Conservation (phyloP, 2,888 invertebrate genomes). For the Iphiclides podalirius region DNA sequence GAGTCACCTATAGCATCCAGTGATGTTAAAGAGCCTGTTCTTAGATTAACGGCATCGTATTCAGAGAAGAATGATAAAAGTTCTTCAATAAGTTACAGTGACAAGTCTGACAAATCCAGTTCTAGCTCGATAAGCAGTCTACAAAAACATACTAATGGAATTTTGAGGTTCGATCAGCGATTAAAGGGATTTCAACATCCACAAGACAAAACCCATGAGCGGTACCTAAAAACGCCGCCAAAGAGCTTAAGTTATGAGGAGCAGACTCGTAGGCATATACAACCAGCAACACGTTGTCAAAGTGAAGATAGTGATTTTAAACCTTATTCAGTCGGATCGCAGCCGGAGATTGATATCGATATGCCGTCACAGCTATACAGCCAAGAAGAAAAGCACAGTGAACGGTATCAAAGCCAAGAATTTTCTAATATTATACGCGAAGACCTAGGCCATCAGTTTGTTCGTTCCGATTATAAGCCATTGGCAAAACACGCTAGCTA, state of each 20-base stretch:
- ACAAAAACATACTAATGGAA: slow-evolving; percentile 67
- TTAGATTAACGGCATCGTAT: slow-evolving; percentile 56
- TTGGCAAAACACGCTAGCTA: slow-evolving; percentile 83
- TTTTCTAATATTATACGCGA: slow-evolving; percentile 76
- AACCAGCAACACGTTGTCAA: slow-evolving; percentile 78
- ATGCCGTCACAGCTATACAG: slow-evolving; percentile 79
- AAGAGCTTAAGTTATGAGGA: slow-evolving; percentile 77
- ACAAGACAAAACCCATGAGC: slow-evolving; percentile 52
- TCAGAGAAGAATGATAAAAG: slow-evolving; percentile 64
- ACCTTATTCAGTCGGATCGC: slow-evolving; percentile 64
- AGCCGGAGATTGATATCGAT: slow-evolving; percentile 78
- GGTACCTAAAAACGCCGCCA: slow-evolving; percentile 62
- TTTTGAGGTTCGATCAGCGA: slow-evolving; percentile 62
- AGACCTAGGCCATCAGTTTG: slow-evolving; percentile 57
- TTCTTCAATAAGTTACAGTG: slow-evolving; percentile 74
- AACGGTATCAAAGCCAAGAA: slow-evolving; percentile 83
- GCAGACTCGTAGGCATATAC: slow-evolving; percentile 64
- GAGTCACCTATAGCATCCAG: slow-evolving; percentile 43
- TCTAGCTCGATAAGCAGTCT: slow-evolving; percentile 74
- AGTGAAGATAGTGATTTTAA: slow-evolving; percentile 80
- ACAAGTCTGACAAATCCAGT: slow-evolving; percentile 75
- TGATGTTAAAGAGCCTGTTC: slow-evolving; percentile 51
- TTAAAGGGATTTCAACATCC: slow-evolving; percentile 50
- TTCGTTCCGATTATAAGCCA: slow-evolving; percentile 79
- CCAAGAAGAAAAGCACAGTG: slow-evolving; percentile 82